phyloP scores from a whole-genome alignment of 2,113 vertebrate species.

The Peucedramus taeniatus region DNA sequence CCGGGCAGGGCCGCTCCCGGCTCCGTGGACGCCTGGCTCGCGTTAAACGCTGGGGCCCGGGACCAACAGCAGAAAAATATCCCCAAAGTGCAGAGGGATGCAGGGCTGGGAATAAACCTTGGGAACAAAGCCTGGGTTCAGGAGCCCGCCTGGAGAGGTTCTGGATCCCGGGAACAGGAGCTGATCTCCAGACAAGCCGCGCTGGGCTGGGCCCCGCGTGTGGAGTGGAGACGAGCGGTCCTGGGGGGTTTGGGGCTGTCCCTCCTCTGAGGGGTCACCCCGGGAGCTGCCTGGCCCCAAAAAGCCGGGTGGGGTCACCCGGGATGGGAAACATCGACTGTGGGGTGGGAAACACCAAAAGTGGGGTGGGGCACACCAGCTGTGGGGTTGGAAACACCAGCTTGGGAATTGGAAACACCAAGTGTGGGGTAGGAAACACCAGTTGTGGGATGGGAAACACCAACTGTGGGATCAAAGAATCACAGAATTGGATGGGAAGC shows the following conservation, averaged over 20 bases:
- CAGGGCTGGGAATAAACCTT: not conserved
- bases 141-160: not conserved
- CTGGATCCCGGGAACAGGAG: not conserved
- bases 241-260: not conserved
- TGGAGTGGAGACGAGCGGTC: rapidly evolving
- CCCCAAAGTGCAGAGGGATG: not conserved
- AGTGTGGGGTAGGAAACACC: rapidly evolving
- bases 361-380: rapidly evolving
- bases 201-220: rapidly evolving
- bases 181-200: not conserved
- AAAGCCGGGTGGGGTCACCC: not conserved
- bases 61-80: not conserved
- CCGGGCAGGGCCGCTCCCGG: not conserved
- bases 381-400: not conserved
- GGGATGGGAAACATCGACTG: rapidly evolving
- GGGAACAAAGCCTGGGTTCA: not conserved
- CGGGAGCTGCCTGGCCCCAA: not conserved
- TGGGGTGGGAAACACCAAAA: rapidly evolving
- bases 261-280: not conserved
- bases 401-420: rapidly evolving
- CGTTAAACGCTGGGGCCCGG: not conserved
- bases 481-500: too few relatives aligned
- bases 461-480: rapidly evolving
- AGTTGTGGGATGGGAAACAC: rapidly evolving
- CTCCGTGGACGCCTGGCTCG: not conserved